Conservation (phyloP, 2,888 invertebrate species). For the Heliconius charithonia region DNA sequence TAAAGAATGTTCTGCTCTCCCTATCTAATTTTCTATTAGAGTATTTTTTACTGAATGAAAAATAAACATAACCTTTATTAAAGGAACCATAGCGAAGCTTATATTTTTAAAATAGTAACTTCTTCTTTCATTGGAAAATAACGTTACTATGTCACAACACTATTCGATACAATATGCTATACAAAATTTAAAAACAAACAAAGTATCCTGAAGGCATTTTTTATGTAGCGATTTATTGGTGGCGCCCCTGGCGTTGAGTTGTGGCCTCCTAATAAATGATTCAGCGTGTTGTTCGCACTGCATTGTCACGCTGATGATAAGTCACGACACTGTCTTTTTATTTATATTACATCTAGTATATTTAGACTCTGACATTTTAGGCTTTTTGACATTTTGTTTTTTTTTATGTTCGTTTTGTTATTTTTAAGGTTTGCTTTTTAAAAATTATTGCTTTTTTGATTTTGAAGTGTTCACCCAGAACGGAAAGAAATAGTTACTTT, state of each 20-base stretch:
- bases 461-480: neutral
- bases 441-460: neutral
- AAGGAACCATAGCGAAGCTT: neutral
- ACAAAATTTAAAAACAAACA: slow-evolving; percentile 26
- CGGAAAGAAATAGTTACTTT: neutral
- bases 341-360: neutral
- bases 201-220: slow-evolving; percentile 29
- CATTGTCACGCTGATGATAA: slow-evolving; percentile 35
- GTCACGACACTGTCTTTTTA: slow-evolving; percentile 11
- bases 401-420: neutral
- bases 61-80: too few species aligned
- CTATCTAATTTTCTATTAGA: too few species aligned
- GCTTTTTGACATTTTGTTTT: neutral
- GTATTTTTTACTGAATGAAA: too few species aligned
- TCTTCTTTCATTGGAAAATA: neutral
- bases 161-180: slow-evolving; percentile 19
- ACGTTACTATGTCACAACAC: neutral
- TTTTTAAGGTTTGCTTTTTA: too few species aligned
- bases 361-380: neutral
- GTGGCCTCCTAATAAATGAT: slow-evolving; percentile 37
- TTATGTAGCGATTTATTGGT: slow-evolving; percentile 43
- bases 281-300: slow-evolving; percentile 31
- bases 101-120: neutral
- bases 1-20: neutral
- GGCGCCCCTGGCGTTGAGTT: slow-evolving; percentile 35